Percentiles rank a stretch among this genome's conserved stretches.
These are phyloP conservation scores for Amblyteles armatorius DNA, from an alignment of 2,888 invertebrate genomes.

Conservation along the genomic window DNA sequence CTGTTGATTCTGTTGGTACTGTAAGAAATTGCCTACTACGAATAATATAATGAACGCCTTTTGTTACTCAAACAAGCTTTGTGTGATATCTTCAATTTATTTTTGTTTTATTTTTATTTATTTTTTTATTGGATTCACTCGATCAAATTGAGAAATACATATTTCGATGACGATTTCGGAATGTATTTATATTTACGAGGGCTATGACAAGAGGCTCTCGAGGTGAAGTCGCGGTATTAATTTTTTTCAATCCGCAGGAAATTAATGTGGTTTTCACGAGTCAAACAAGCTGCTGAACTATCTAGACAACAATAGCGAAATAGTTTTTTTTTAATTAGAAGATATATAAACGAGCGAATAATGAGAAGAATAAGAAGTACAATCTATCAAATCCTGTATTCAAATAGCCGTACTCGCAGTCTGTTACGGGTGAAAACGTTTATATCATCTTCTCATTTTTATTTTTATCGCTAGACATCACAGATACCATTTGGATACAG, in stretches of 20 bases:
- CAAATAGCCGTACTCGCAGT: conserved; percentile 63
- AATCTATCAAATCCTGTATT: conserved; percentile 71
- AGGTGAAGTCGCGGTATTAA: conserved; percentile 25
- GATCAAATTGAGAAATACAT: conserved; percentile 61
- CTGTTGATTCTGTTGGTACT: not conserved
- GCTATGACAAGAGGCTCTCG: conserved; percentile 43
- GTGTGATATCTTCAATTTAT: not conserved
- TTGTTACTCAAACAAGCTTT: not conserved
- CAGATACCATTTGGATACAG: conserved; percentile 75
- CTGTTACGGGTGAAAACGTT: conserved; percentile 38
- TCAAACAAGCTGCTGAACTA: conserved; percentile 50
- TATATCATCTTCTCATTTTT: conserved; percentile 53
- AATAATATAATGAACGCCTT: conserved; percentile 18
- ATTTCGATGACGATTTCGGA: conserved; percentile 58
- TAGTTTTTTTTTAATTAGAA: conserved; percentile 30
- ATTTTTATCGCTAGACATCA: conserved; percentile 70
- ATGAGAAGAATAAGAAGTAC: conserved; percentile 47
- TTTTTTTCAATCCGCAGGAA: conserved; percentile 31
- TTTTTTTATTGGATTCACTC: conserved; percentile 51
- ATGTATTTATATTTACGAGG: conserved; percentile 60
- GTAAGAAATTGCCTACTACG: conserved; percentile 13
- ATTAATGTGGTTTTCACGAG: conserved; percentile 35
- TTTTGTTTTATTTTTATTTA: conserved; percentile 19
- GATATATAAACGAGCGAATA: conserved; percentile 39
- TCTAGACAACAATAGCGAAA: conserved; percentile 49